These are phyloP conservation scores for Agrilus biguttatus DNA, from an alignment of 2,888 invertebrate genomes.

Conservation along the genomic window DNA sequence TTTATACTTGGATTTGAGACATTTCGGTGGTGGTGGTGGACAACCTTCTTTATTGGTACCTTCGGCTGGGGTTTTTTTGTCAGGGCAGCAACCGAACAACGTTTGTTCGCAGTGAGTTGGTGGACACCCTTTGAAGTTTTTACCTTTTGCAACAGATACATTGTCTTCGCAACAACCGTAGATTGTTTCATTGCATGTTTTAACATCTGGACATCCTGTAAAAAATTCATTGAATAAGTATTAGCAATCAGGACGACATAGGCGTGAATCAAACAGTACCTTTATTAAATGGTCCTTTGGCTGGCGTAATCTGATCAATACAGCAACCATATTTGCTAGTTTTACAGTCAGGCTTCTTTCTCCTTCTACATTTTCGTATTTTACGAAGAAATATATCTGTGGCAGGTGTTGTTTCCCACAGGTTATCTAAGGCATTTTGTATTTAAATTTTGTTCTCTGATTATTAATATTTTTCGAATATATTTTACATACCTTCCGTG, in stretches of 20 bases:
- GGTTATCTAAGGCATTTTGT: conserved; percentile 21
- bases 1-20: conserved; percentile 39
- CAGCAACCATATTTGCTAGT: conserved; percentile 69
- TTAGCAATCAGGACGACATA: conserved; percentile 1
- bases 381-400: conserved; percentile 37
- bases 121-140: conserved; percentile 62
- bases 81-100: conserved; percentile 77
- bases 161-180: conserved; percentile 75
- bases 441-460: background rate
- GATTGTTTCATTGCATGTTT: conserved; percentile 61
- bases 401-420: conserved; percentile 40
- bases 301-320: conserved; percentile 59
- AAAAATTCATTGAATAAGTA: conserved; percentile 2
- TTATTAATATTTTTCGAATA: conserved; percentile 4
- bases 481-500: conserved; percentile 11
- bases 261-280: conserved; percentile 28
- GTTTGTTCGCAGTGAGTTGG: conserved; percentile 56
- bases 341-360: conserved; percentile 42
- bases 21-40: conserved; percentile 44
- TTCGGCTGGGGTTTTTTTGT: conserved; percentile 59
- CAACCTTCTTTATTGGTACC: conserved; percentile 81
- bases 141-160: conserved; percentile 61
- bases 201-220: conserved; percentile 51
- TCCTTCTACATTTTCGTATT: conserved; percentile 42
- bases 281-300: conserved; percentile 69